Percentiles rank a stretch among this genome's conserved stretches.
These are phyloP conservation scores for Caenorhabditis sinica DNA, from an alignment of 2,888 invertebrate species.

Conservation along the genomic window DNA sequence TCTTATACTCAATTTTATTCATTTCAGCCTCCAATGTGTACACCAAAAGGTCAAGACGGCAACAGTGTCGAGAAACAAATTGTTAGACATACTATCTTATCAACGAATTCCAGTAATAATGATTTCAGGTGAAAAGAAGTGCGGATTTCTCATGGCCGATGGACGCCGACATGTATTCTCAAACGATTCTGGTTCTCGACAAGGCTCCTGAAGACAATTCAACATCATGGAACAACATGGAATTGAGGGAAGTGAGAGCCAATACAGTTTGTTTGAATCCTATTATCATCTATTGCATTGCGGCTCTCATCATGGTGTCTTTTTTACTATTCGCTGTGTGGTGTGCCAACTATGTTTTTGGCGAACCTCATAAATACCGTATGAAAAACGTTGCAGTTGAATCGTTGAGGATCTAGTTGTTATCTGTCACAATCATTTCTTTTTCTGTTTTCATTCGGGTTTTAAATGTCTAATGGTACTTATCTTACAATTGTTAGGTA, in stretches of 20 bases:
- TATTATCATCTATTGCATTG: neutral
- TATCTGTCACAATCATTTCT: neutral
- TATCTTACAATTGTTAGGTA: slow-evolving; percentile 51
- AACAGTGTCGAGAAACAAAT: slow-evolving; percentile 58
- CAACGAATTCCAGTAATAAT: neutral
- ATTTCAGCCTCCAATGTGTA: slow-evolving; percentile 64
- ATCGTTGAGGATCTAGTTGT: slow-evolving; percentile 32
- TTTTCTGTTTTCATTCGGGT: slow-evolving; percentile 27
- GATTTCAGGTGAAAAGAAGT: slow-evolving; percentile 61
- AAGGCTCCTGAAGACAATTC: slow-evolving; percentile 66
- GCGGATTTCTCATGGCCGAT: slow-evolving; percentile 60
- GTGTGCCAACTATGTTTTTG: too few species aligned
- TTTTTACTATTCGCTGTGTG: neutral
- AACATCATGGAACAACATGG: neutral
- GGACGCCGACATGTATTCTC: slow-evolving; percentile 82
- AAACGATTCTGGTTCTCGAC: slow-evolving; percentile 83
- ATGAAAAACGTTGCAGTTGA: slow-evolving; percentile 46
- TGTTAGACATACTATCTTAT: slow-evolving; percentile 20
- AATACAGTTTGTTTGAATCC: neutral
- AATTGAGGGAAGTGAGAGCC: neutral
- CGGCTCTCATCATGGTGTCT: neutral
- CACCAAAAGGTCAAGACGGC: slow-evolving; percentile 33
- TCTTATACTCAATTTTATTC: neutral
- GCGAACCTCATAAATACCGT: too few species aligned
- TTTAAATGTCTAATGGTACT: slow-evolving; percentile 35